Evolutionary conservation across 1,140 invertebrate genomes (phyloP).

Genomic region (Pentalonia nigronervosa): DNA sequence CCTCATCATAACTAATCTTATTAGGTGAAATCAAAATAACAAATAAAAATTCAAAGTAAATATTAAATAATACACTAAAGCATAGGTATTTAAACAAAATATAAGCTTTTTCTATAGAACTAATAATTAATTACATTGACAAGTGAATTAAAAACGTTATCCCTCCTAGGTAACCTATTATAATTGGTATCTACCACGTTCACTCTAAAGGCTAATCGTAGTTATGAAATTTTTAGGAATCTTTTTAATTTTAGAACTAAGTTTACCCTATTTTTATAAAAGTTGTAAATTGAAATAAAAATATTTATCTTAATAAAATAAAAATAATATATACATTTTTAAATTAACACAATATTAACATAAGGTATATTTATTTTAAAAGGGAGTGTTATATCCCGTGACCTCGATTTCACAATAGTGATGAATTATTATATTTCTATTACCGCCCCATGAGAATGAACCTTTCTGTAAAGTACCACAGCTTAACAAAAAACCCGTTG

Average conservation of each 20-base stretch:
- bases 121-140: neutral
- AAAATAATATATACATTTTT: neutral
- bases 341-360: neutral
- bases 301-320: neutral
- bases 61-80: neutral
- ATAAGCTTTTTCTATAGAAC: neutral
- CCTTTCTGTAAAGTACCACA: neutral
- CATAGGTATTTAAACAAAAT: neutral
- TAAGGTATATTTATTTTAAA: neutral
- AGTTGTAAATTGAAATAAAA: no score
- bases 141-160: neutral
- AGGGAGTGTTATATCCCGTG: constrained; percentile 39
- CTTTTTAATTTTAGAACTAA: no score
- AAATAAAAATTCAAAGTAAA: neutral
- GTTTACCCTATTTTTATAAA: no score
- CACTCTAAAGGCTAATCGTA: no score
- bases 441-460: neutral
- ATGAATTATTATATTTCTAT: neutral
- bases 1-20: constrained; percentile 7
- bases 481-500: neutral
- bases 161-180: no score
- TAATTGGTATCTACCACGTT: no score
- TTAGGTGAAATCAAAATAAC: neutral
- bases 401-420: constrained; percentile 30
- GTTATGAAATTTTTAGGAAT: no score